A percentile compares a stretch with the other conserved stretches of the same genome.
These are phyloP conservation scores for Coleophora flavipennella DNA, from an alignment of 2,888 invertebrate species.

Conservation along the genomic window DNA sequence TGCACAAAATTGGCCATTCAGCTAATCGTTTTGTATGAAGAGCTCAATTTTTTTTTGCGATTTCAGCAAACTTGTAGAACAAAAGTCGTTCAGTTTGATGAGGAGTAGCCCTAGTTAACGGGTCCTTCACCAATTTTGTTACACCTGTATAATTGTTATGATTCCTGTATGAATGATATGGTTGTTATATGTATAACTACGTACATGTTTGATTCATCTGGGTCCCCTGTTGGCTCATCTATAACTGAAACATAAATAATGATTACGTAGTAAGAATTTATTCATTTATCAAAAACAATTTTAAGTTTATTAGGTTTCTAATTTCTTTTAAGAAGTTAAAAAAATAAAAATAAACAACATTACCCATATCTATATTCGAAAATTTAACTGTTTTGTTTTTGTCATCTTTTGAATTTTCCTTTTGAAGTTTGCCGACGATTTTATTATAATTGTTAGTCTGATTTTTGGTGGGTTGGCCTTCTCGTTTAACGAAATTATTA, in stretches of 20 bases:
- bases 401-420: slow-evolving; percentile 27
- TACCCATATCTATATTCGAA: slow-evolving; percentile 43
- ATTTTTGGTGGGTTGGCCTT: slow-evolving; percentile 1
- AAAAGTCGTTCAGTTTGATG: too few species aligned
- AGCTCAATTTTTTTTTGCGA: too few species aligned
- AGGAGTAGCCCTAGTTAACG: too few species aligned
- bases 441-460: slow-evolving; percentile 1
- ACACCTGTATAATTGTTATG: background rate
- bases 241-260: slow-evolving; percentile 1
- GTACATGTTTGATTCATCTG: background rate
- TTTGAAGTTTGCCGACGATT: background rate
- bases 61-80: too few species aligned
- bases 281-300: background rate
- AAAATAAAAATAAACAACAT: slow-evolving; percentile 24
- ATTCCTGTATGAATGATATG: background rate
- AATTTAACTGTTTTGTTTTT: slow-evolving; percentile 47
- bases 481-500: slow-evolving; percentile 4
- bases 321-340: slow-evolving; percentile 1
- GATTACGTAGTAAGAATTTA: background rate
- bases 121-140: too few species aligned
- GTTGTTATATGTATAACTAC: too few species aligned
- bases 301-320: background rate
- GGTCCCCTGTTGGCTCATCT: background rate
- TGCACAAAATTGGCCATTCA: background rate
- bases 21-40: too few species aligned